Base-by-base conservation (phyloP, 2,797 vertebrate genomes). In the Lutra lutra region DNA sequence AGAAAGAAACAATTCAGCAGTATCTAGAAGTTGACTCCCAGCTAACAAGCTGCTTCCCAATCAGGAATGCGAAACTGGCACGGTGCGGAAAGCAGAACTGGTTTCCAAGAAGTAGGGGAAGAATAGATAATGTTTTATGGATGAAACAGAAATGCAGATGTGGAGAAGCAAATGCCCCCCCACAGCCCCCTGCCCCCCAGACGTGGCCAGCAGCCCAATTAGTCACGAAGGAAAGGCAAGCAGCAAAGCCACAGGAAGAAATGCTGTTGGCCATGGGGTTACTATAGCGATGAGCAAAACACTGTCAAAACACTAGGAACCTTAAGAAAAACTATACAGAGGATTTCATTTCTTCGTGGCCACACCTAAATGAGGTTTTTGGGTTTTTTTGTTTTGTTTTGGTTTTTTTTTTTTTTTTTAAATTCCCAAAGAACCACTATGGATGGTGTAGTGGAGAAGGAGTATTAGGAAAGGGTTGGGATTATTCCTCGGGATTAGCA, bases 241-340 rank as follows among this genome's bases (percentile, higher is more conserved):
- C 12, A 86, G 70, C 84, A 93, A 96, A 97, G 84, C 80, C 92
- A 96, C 48, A 83, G 72, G 54, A 95, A 94, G 79, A 96, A 89
- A 90, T 38, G 10, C 17, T 91, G 90, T 83, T 96, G 80, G 94
- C 91, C 86, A 93, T 85, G 87, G 87, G 14, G 83, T 97, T 97
- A 95, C 95, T 93, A 96, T 56, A 93, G 95, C 58, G 94, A 97
- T 72, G 64, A 94, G 75, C 48, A 97, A 96, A 98, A 98, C 93
- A 97, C 29, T 89, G 60, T 96, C 60, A 91, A 97, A 98, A 97
- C 86, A 97, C 25, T 75, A 75, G 84, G 94, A 94, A 70, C 85
- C 82, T 96, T 96, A 96, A 96, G 95, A 66, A 95, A 91, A 95
- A 92, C 77, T 70, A 89, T 40, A 91, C 17, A 70, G 54, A 91